Conservation (phyloP, 2,888 invertebrate genomes). For the Acronicta aceris region DNA sequence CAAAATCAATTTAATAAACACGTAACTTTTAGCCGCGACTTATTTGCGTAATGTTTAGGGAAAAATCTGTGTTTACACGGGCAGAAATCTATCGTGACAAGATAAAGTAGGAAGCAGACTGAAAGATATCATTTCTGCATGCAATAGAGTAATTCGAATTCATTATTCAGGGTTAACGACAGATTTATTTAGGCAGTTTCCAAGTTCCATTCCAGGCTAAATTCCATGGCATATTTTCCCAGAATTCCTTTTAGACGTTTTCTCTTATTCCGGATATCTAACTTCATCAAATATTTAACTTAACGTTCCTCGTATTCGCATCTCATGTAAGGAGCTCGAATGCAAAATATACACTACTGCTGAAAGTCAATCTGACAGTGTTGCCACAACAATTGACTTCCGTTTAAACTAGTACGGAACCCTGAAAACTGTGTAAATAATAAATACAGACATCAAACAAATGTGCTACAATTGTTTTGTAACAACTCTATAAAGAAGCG, state of each 20-base stretch:
- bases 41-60: too few species aligned
- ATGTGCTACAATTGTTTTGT: conserved; percentile 25
- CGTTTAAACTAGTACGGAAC: conserved; percentile 12
- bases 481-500: conserved; percentile 14
- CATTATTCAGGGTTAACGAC: too few species aligned
- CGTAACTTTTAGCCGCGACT: too few species aligned
- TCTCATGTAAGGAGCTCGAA: not conserved
- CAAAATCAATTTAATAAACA: not conserved
- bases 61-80: too few species aligned
- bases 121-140: too few species aligned
- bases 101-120: too few species aligned
- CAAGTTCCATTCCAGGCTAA: too few species aligned
- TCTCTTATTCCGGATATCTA: not conserved
- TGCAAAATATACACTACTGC: conserved; percentile 1
- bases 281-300: conserved; percentile 2
- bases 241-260: not conserved
- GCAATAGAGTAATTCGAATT: too few species aligned
- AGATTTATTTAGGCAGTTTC: too few species aligned
- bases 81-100: too few species aligned
- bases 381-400: conserved; percentile 18
- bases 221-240: too few species aligned
- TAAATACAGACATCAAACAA: conserved; percentile 44
- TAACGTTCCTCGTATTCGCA: not conserved
- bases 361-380: conserved; percentile 10
- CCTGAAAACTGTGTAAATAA: conserved; percentile 37